phyloP scores from a whole-genome alignment of 2,888 invertebrate species.

The Thyatira batis region DNA sequence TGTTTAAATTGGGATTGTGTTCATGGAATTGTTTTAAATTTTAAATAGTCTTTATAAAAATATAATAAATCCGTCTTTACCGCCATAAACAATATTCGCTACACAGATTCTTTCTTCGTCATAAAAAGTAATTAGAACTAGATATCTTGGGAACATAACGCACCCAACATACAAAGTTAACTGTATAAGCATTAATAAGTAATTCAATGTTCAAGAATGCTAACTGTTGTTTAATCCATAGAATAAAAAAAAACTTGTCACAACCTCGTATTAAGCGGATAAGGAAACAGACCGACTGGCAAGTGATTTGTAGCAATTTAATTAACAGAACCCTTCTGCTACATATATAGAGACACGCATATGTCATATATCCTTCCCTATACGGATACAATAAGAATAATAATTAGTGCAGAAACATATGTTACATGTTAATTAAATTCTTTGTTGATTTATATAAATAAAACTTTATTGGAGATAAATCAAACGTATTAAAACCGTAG shows the following conservation, averaged over 20 bases:
- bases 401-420: neutral
- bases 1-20: slow-evolving; percentile 26
- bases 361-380: slow-evolving; percentile 1
- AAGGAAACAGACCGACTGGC: slow-evolving; percentile 3
- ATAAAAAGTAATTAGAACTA: neutral
- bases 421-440: neutral
- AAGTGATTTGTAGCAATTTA: slow-evolving; percentile 12
- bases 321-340: slow-evolving; percentile 4
- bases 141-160: neutral
- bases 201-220: neutral
- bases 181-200: neutral
- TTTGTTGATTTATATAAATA: neutral
- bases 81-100: slow-evolving; percentile 16
- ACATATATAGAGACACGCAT: neutral
- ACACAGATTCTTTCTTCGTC: too few species aligned
- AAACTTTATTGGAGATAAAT: neutral
- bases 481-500: neutral
- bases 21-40: slow-evolving; percentile 1
- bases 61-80: too few species aligned
- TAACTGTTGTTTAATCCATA: neutral
- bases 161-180: neutral
- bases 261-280: slow-evolving; percentile 3
- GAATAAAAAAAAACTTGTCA: neutral
- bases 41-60: neutral
- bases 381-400: neutral